Base-by-base conservation (phyloP, 2,113 vertebrate genomes). In the Megaceryle maxima region DNA sequence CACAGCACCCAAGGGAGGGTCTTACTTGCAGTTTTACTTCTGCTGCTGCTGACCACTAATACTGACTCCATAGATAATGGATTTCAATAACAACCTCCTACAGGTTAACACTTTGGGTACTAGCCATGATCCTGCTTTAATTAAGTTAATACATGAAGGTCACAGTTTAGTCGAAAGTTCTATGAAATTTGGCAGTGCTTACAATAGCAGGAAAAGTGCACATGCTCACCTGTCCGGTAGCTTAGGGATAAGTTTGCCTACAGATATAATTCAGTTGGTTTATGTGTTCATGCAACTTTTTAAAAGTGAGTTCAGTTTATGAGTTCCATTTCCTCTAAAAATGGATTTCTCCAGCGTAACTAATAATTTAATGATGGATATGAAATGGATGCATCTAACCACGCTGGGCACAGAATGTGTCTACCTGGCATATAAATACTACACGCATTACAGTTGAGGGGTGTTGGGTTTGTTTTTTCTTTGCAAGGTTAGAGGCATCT, bases 11-110 rank as follows among this genome's bases (percentile, higher is more conserved):
- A 96, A 95, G 98, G 98, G 98, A 99, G 92, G 87, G 91, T 97
- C 98, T 97, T 97, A 94, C 98, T 98, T 97, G 97, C 98, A 98
- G 97, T 98, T 98, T 98, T 97, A 98, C 98, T 98, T 99, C 98
- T 98, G 98, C 97, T 89, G 95, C 94, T 98, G 98, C 98, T 98
- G 98, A 98, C 98, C 98, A 98, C 98, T 97, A 98, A 98, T 96
- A 98, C 98, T 96, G 97, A 98, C 98, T 98, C 96, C 44, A 79
- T 33, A 97, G 97, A 99, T 98, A 99, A 98, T 96, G 94, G 98
- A 98, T 97, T 98, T 98, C 97, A 98, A 94, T 98, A 98, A 98
- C 98, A 95, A 92, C 97, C 97, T 97, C 98, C 98, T 96, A 95
- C 97, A 98, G 92, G 97, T 98, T 97, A 98, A 98, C 97, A 86